Percentiles rank a stretch among this genome's conserved stretches.
These are phyloP conservation scores for Heterotis niloticus DNA, from an alignment of 2,113 vertebrate species.

Conservation along the genomic window DNA sequence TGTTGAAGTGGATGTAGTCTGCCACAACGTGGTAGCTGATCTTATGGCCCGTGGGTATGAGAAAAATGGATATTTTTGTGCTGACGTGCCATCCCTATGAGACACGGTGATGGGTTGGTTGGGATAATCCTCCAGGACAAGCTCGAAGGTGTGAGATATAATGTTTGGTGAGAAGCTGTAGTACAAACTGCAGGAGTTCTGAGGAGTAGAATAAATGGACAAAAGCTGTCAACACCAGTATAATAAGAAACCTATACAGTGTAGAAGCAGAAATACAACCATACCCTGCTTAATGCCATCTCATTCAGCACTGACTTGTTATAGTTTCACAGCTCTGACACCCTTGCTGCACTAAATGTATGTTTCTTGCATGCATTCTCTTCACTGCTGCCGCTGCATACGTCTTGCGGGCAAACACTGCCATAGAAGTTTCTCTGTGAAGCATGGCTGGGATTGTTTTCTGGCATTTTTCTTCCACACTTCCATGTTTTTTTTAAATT, in stretches of 20 bases:
- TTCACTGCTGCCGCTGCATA: too few species aligned
- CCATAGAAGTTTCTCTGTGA: too few species aligned
- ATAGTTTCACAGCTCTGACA: too few species aligned
- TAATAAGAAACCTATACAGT: neutral
- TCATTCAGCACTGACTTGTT: too few species aligned
- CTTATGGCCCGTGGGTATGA: neutral
- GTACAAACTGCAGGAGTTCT: conserved; percentile 13
- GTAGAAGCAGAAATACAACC: neutral
- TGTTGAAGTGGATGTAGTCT: too few species aligned
- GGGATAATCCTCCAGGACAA: conserved; percentile 23
- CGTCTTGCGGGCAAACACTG: too few species aligned
- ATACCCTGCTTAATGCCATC: neutral
- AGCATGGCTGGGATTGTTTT: too few species aligned
- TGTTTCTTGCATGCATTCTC: neutral
- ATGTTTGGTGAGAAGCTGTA: neutral
- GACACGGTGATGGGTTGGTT: neutral
- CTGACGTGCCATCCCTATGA: neutral
- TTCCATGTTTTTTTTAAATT: too few species aligned
- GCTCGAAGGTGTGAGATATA: neutral
- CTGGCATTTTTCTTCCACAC: too few species aligned
- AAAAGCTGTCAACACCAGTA: neutral
- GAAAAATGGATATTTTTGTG: neutral
- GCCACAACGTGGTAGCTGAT: too few species aligned
- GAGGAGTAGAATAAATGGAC: neutral
- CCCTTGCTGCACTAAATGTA: neutral